phyloP scores from a whole-genome alignment of 1,140 invertebrate species.

The Portunus trituberculatus region DNA sequence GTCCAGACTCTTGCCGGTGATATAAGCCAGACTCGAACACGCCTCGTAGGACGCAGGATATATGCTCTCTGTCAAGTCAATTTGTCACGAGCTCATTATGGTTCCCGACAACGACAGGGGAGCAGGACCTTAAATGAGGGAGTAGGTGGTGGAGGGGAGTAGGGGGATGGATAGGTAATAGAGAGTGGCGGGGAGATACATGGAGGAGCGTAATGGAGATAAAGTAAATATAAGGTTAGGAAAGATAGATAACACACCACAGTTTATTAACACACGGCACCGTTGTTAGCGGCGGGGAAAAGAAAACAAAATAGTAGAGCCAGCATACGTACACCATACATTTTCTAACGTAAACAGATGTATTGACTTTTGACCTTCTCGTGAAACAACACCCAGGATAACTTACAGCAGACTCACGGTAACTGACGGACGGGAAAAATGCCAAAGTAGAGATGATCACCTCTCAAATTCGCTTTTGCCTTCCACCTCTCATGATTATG shows the following conservation, averaged over 20 bases:
- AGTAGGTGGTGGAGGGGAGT: neutral
- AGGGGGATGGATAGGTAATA: neutral
- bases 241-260: neutral
- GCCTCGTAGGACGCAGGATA: neutral
- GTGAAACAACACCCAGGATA: too few species aligned
- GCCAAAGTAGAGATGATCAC: too few species aligned
- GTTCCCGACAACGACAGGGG: slow-evolving; percentile 12
- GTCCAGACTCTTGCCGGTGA: neutral
- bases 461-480: too few species aligned
- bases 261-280: neutral
- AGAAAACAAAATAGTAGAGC: neutral
- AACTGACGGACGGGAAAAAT: too few species aligned
- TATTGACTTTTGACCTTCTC: too few species aligned
- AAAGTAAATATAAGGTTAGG: slow-evolving; percentile 23
- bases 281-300: neutral
- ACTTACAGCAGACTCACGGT: too few species aligned
- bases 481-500: too few species aligned
- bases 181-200: neutral
- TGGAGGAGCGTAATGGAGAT: neutral
- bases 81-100: slow-evolving; percentile 53
- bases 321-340: neutral
- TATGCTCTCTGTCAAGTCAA: slow-evolving; percentile 44
- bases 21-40: slow-evolving; percentile 2
- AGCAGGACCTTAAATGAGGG: neutral
- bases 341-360: too few species aligned